Conservation (phyloP, 2,888 invertebrate genomes). For the Monopis laevigella region DNA sequence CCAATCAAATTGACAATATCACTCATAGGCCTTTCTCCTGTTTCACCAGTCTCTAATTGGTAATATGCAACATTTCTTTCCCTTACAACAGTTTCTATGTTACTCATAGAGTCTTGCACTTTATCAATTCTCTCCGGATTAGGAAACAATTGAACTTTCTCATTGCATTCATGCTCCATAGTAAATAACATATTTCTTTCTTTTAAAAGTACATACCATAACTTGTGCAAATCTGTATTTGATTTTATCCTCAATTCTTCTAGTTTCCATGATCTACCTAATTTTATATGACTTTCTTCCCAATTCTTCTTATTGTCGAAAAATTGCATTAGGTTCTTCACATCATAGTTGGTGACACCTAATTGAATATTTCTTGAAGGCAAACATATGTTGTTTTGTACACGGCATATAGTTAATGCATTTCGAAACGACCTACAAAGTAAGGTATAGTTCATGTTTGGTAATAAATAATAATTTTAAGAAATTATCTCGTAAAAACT, state of each 20-base stretch:
- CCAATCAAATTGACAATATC: constrained; percentile 70
- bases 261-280: constrained; percentile 86
- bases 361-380: constrained; percentile 35
- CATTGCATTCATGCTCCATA: constrained; percentile 87
- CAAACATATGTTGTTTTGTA: neutral
- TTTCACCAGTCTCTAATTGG: constrained; percentile 87
- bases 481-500: too few species aligned
- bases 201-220: constrained; percentile 93
- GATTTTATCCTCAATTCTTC: constrained; percentile 96
- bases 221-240: constrained; percentile 93
- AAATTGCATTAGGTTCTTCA: constrained; percentile 92
- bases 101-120: constrained; percentile 94
- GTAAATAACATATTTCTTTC: constrained; percentile 97
- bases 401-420: constrained; percentile 9
- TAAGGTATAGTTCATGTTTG: constrained; percentile 8
- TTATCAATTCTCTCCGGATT: constrained; percentile 94
- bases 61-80: constrained; percentile 94
- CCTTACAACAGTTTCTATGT: constrained; percentile 87
- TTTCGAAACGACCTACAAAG: constrained; percentile 9
- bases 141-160: constrained; percentile 76
- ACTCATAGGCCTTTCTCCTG: constrained; percentile 78
- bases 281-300: constrained; percentile 77
- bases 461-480: too few species aligned
- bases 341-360: constrained; percentile 45
- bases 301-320: constrained; percentile 89